Base-by-base conservation (phyloP, 2,797 vertebrate species). In the Clarias pachynema region DNA sequence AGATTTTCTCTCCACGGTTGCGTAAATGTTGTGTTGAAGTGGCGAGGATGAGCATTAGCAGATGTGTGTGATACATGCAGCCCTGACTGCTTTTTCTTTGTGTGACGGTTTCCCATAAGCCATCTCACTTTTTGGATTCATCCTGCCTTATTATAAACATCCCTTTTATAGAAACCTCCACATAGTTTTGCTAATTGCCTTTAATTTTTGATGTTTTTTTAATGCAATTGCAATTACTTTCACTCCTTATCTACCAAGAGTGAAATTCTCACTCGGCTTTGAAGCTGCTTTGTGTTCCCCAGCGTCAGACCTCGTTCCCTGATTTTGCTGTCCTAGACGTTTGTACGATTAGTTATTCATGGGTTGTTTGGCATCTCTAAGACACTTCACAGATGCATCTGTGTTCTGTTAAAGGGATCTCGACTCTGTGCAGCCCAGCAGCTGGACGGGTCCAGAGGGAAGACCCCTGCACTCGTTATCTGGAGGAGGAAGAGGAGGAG, bases 401-500 rank as follows among this genome's bases (percentile, higher is more conserved):
- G 94, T 88, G 86, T 93, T 94, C 89, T 92, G 93, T 95, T 94
- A 94, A 92, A 92, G 80, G 89, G 90, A 93, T 93, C 83, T 91
- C 90, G 93, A 85, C 91, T 93, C 90, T 91, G 91, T 94, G 89
- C 90, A 91, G 93, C 93, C 91, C 92, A 93, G 88, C 94, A 94
- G 93, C 93, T 94, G 93, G 91, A 91, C 83, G 86, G 90, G 91
- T 93, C 92, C 91, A 88, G 89, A 86, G 92, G 94, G 90, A 93
- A 94, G 95, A 94, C 92, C 93, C 91, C 92, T 91, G 90, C 90
- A 79, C 92, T 93, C 93, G 89, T 91, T 94, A 94, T 95, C 93
- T 92, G 88, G 31, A 92, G 89, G 88, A 60, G 81, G 79, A 83
- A 82, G 81, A 83, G 66, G 69, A 83, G 69, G 74, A 56, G 65